These are phyloP conservation scores for Toxonevra muliebris DNA, from an alignment of 2,888 invertebrate species.

Conservation along the genomic window DNA sequence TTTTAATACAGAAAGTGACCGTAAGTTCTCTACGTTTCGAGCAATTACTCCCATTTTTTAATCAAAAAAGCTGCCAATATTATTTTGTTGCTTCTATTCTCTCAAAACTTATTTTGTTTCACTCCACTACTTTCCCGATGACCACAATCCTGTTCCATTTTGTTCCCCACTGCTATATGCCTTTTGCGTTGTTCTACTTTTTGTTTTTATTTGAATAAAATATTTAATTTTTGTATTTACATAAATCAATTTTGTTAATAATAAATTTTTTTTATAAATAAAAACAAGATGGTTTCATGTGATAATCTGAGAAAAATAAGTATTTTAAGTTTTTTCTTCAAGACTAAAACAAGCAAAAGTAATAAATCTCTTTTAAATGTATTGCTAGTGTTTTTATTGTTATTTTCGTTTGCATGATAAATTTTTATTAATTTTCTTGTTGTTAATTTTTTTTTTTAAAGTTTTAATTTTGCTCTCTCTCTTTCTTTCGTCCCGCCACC, in stretches of 20 bases:
- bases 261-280: constrained; percentile 37
- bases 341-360: constrained; percentile 29
- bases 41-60: too few relatives aligned
- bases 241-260: constrained; percentile 27
- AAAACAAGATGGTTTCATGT: constrained; percentile 33
- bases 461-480: constrained; percentile 19
- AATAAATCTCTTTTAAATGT: not conserved
- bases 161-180: constrained; percentile 25
- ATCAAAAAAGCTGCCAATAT: too few relatives aligned
- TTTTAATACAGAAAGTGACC: too few relatives aligned
- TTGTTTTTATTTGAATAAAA: constrained; percentile 3
- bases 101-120: too few relatives aligned
- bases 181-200: constrained; percentile 31
- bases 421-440: constrained; percentile 32
- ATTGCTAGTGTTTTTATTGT: constrained; percentile 16
- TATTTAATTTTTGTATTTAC: constrained; percentile 7
- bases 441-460: not conserved
- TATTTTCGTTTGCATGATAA: constrained; percentile 31
- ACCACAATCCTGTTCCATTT: too few relatives aligned
- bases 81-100: too few relatives aligned
- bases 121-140: too few relatives aligned
- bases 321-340: constrained; percentile 38
- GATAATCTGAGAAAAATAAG: constrained; percentile 6
- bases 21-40: too few relatives aligned
- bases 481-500: not conserved